Evolutionary conservation across 92 coral and sea anemone genomes (phyloP).

Genomic region (Nematostella vectensis): DNA sequence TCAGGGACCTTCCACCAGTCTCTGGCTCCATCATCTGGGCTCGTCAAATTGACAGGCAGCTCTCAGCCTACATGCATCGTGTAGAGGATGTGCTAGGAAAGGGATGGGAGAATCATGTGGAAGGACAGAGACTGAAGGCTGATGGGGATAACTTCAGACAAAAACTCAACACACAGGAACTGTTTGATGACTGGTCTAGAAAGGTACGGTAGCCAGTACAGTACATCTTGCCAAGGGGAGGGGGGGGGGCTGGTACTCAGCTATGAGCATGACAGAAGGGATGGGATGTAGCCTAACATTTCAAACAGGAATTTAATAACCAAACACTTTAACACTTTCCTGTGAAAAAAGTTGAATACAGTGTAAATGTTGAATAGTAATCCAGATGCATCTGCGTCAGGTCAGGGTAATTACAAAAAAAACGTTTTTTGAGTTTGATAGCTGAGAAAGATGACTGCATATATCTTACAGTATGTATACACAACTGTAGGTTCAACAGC

Average conservation of each 20-base stretch:
- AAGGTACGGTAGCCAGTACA: constrained; percentile 55
- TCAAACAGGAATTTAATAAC: too few relatives aligned
- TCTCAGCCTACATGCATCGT: constrained; percentile 93
- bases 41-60: constrained; percentile 91
- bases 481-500: constrained; percentile 90
- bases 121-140: constrained; percentile 94
- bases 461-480: too few relatives aligned
- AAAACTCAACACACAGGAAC: constrained; percentile 91
- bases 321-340: too few relatives aligned
- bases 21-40: constrained; percentile 99
- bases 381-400: too few relatives aligned
- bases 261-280: too few relatives aligned
- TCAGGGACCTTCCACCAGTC: constrained; percentile 94
- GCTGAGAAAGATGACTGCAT: too few relatives aligned
- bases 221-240: too few relatives aligned
- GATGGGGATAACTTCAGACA: constrained; percentile 98
- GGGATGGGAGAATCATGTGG: constrained; percentile 99
- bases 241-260: too few relatives aligned
- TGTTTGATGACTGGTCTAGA: constrained; percentile 99
- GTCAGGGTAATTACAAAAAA: too few relatives aligned
- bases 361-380: not conserved
- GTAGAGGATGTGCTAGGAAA: constrained; percentile 98
- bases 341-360: not conserved
- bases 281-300: too few relatives aligned
- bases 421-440: too few relatives aligned